phyloP scores from a whole-genome alignment of 2,888 invertebrate genomes.

The Microctonus aethiopoides region DNA sequence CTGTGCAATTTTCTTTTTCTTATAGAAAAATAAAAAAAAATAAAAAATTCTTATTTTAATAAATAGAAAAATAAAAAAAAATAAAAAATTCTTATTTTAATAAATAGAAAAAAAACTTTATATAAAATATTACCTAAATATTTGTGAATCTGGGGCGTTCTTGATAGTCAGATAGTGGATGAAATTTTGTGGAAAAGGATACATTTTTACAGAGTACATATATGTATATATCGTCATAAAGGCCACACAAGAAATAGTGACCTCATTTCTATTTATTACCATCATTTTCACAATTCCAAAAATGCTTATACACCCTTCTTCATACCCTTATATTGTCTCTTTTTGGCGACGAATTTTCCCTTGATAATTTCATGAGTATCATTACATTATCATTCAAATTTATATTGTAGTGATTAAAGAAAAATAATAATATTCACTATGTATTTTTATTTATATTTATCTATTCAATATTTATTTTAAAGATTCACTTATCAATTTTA shows the following conservation, averaged over 20 bases:
- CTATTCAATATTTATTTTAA: background rate
- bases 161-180: background rate
- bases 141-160: background rate
- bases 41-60: too few species aligned
- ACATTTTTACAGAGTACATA: background rate
- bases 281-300: background rate
- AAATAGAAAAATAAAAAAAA: too few species aligned
- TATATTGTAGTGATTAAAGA: background rate
- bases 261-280: conserved; percentile 11
- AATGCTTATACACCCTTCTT: background rate
- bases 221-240: background rate
- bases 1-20: too few species aligned
- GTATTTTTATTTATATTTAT: background rate
- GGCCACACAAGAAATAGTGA: background rate
- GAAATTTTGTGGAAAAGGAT: background rate
- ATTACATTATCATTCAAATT: background rate
- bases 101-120: background rate
- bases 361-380: background rate
- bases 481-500: background rate
- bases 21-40: too few species aligned
- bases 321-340: background rate
- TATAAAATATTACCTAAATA: background rate
- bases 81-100: too few species aligned
- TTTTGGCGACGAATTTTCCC: background rate
- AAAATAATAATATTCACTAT: background rate